Percentiles rank a stretch among this genome's conserved stretches.
Evolutionary conservation across 1,140 invertebrate genomes (phyloP).

Genomic region (Nomia melanderi): DNA sequence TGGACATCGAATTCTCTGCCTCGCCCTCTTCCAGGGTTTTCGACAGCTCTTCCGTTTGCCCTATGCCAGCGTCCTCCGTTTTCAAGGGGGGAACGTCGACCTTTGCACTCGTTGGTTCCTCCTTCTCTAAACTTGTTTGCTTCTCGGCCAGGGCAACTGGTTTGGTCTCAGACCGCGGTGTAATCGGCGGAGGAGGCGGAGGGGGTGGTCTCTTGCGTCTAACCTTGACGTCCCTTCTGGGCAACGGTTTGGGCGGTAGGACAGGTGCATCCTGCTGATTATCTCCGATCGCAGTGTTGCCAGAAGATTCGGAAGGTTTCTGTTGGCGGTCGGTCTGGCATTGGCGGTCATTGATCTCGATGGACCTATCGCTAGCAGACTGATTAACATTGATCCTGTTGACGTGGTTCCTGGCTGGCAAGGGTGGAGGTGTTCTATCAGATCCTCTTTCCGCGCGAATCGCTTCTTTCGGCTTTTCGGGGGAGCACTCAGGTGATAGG

Average conservation of each 20-base stretch:
- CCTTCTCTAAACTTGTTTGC: constrained; percentile 17
- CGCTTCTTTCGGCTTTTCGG: constrained; percentile 2
- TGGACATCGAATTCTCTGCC: not conserved
- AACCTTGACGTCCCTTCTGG: constrained; percentile 72
- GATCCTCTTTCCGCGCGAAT: not conserved
- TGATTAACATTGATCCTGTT: constrained; percentile 70
- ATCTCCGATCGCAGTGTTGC: not conserved
- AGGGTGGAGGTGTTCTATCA: constrained; percentile 58
- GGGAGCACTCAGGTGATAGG: too few species aligned
- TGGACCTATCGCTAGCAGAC: constrained; percentile 11
- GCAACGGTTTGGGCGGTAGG: constrained; percentile 75
- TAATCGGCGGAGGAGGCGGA: constrained; percentile 73
- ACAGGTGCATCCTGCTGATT: constrained; percentile 51
- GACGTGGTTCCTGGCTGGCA: constrained; percentile 73
- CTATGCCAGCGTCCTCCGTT: not conserved
- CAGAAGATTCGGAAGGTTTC: constrained; percentile 16
- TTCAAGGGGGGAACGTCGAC: not conserved
- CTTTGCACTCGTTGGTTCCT: not conserved
- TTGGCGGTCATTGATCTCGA: not conserved
- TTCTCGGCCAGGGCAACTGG: constrained; percentile 15
- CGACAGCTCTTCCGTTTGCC: not conserved
- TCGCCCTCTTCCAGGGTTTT: not conserved
- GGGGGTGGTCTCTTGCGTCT: constrained; percentile 78
- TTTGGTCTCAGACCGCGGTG: constrained; percentile 43
- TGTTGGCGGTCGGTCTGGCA: constrained; percentile 6